These are phyloP conservation scores for Cardiocondyla obscurior DNA, from an alignment of 1,140 invertebrate species.

Conservation along the genomic window DNA sequence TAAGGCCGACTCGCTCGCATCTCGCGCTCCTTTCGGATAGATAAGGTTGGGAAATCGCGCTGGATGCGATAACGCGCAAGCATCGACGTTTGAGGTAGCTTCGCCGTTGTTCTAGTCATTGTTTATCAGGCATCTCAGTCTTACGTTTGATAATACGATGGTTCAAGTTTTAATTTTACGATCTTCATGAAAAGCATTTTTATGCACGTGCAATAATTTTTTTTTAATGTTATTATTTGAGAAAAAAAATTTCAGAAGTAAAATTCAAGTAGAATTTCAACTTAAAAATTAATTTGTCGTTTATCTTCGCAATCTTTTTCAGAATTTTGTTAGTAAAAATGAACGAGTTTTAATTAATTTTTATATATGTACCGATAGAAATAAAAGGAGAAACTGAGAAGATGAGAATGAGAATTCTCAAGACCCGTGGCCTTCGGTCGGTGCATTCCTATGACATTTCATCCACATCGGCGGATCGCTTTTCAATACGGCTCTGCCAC, in stretches of 20 bases:
- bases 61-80: constrained; percentile 19
- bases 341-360: neutral
- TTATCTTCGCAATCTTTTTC: too few relatives aligned
- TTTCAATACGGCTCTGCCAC: constrained; percentile 53
- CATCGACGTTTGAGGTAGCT: constrained; percentile 5
- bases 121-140: constrained; percentile 5
- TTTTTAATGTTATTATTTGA: neutral
- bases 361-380: neutral
- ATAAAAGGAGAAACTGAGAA: neutral
- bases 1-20: constrained; percentile 39
- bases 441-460: neutral
- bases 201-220: neutral
- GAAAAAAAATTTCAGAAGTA: too few relatives aligned
- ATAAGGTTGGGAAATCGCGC: constrained; percentile 20
- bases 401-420: neutral
- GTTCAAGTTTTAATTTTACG: constrained; percentile 33
- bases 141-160: neutral
- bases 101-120: constrained; percentile 23
- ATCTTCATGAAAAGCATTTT: neutral
- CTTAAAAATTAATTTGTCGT: too few relatives aligned
- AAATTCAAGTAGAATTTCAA: too few relatives aligned
- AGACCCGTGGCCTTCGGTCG: neutral
- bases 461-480: constrained; percentile 37
- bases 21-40: constrained; percentile 41
- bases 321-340: neutral